phyloP scores from a whole-genome alignment of 2,113 vertebrate species.

The Rhineura floridana region DNA sequence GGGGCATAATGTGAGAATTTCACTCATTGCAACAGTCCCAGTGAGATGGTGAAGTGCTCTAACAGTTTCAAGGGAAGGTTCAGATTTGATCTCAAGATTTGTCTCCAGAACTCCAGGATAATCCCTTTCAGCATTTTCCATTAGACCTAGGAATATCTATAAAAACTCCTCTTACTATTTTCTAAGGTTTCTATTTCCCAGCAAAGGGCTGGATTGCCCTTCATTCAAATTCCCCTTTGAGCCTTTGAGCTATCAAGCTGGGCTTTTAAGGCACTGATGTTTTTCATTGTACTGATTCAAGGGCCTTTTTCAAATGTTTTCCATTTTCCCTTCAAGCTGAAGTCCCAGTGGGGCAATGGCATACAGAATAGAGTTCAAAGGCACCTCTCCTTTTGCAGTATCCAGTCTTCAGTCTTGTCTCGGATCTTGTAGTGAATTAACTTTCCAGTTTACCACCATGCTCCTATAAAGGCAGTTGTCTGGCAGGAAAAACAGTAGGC shows the following conservation, averaged over 20 bases:
- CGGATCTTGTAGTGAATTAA: slow-evolving; percentile 1
- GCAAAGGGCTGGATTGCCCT: slow-evolving; percentile 24
- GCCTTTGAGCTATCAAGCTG: slow-evolving; percentile 8
- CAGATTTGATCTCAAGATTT: slow-evolving; percentile 14
- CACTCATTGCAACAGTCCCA: not conserved
- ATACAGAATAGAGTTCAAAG: slow-evolving; percentile 19
- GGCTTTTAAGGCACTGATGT: slow-evolving; percentile 41
- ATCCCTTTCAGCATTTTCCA: not conserved
- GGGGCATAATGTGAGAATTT: slow-evolving; percentile 28
- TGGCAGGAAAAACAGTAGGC: not conserved
- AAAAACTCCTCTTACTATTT: slow-evolving; percentile 5
- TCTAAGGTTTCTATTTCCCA: slow-evolving; percentile 31
- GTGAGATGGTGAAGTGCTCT: slow-evolving; percentile 11
- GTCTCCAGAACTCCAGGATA: slow-evolving; percentile 36
- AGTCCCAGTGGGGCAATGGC: slow-evolving; percentile 15
- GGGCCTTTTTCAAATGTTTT: slow-evolving; percentile 36
- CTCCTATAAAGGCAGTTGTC: not conserved
- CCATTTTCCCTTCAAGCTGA: slow-evolving; percentile 22
- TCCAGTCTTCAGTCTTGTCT: not conserved
- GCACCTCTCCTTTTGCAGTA: slow-evolving; percentile 23
- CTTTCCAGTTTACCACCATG: accelerated
- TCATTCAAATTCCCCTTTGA: slow-evolving; percentile 35
- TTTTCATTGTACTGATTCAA: slow-evolving; percentile 43
- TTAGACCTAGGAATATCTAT: slow-evolving; percentile 23
- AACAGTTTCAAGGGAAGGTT: not conserved